phyloP scores from a whole-genome alignment of 2,797 vertebrate species.

The Lutjanus campechanus region DNA sequence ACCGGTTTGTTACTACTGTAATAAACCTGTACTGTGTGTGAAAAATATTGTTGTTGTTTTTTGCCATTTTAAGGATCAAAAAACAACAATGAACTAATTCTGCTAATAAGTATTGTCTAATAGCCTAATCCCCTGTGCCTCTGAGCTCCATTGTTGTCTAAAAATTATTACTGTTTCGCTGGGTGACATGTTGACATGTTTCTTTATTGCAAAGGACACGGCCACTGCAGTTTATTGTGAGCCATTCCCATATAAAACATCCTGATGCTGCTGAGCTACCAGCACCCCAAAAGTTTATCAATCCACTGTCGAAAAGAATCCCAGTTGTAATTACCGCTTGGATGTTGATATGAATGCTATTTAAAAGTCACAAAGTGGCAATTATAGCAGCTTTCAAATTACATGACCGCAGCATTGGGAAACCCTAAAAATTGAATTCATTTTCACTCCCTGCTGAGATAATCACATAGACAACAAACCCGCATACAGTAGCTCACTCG shows the following conservation, averaged over 20 bases:
- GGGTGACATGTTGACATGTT: too few species aligned
- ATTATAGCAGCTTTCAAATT: slow-evolving; percentile 11
- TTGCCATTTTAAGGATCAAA: too few species aligned
- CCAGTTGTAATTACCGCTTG: slow-evolving; percentile 27
- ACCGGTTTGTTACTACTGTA: too few species aligned
- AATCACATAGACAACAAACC: slow-evolving; percentile 13
- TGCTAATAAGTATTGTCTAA: neutral
- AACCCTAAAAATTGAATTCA: neutral
- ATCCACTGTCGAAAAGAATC: slow-evolving; percentile 8
- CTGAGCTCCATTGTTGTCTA: neutral
- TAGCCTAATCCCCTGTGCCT: neutral
- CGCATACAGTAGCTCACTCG: neutral
- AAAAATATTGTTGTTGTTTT: too few species aligned
- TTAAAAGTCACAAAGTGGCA: slow-evolving; percentile 10
- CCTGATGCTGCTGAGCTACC: neutral
- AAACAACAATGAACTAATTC: too few species aligned
- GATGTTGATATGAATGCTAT: neutral
- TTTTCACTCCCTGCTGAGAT: slow-evolving; percentile 7
- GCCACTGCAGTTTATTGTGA: neutral
- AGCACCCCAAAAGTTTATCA: neutral
- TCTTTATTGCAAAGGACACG: neutral
- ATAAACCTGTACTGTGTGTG: too few species aligned
- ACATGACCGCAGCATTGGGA: neutral
- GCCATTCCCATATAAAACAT: neutral
- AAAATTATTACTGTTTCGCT: too few species aligned